phyloP scores from a whole-genome alignment of 2,797 vertebrate genomes.

The Anguilla anguilla region DNA sequence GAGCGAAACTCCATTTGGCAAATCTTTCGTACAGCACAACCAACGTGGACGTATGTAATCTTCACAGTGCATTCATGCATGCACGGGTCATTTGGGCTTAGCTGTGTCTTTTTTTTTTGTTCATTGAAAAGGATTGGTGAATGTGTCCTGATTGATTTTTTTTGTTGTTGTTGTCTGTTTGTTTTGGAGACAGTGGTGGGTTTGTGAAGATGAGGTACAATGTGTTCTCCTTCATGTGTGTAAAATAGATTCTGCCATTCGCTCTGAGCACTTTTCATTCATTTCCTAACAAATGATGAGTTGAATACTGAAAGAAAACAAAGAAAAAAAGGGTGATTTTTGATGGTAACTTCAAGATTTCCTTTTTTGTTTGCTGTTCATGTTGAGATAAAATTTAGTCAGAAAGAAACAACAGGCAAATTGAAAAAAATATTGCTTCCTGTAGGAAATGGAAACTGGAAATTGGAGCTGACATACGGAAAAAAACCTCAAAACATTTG shows the following conservation, averaged over 20 bases:
- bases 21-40: slow-evolving; percentile 53
- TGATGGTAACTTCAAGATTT: slow-evolving; percentile 15
- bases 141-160: slow-evolving; percentile 13
- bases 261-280: slow-evolving; percentile 69
- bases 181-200: slow-evolving; percentile 35
- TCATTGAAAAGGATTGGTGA: slow-evolving; percentile 32
- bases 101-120: slow-evolving; percentile 37
- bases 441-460: slow-evolving; percentile 21
- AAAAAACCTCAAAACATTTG: slow-evolving; percentile 39
- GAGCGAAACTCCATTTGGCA: slow-evolving; percentile 54
- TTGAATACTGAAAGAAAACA: slow-evolving; percentile 67
- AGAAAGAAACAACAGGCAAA: slow-evolving; percentile 36
- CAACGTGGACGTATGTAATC: slow-evolving; percentile 27
- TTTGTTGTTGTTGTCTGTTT: not conserved
- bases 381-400: slow-evolving; percentile 42
- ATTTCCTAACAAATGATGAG: slow-evolving; percentile 68
- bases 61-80: slow-evolving; percentile 69
- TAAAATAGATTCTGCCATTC: slow-evolving; percentile 97
- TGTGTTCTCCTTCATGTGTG: slow-evolving; percentile 56
- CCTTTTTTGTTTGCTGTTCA: slow-evolving; percentile 29
- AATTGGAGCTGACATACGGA: slow-evolving; percentile 42
- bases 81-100: slow-evolving; percentile 39
- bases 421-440: slow-evolving; percentile 28
- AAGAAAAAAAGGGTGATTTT: slow-evolving; percentile 50
- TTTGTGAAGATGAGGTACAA: slow-evolving; percentile 44